Percentiles rank a stretch among this genome's conserved stretches.
These are phyloP conservation scores for Barypeithes pellucidus DNA, from an alignment of 2,888 invertebrate genomes.

Conservation along the genomic window DNA sequence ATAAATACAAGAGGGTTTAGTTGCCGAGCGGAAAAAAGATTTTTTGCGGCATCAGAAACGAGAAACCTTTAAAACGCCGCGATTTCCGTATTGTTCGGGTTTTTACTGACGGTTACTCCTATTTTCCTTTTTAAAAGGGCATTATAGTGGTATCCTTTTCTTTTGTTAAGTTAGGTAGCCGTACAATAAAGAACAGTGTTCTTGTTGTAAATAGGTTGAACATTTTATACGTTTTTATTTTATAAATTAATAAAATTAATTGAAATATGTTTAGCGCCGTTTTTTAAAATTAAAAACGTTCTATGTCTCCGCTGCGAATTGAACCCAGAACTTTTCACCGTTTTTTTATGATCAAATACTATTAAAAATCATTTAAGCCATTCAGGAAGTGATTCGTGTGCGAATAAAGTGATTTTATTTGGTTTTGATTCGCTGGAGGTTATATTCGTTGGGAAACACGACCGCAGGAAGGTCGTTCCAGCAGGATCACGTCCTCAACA, in stretches of 20 bases:
- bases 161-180: conserved; percentile 43
- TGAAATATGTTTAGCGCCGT: too few relatives aligned
- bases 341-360: too few relatives aligned
- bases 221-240: conserved; percentile 12
- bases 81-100: conserved; percentile 44
- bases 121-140: conserved; percentile 56
- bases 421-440: too few relatives aligned
- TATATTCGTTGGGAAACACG: too few relatives aligned
- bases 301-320: too few relatives aligned
- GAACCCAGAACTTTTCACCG: too few relatives aligned
- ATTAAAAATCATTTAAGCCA: too few relatives aligned
- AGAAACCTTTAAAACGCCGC: conserved; percentile 47
- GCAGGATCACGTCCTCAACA: too few relatives aligned
- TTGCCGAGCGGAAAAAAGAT: conserved; percentile 44
- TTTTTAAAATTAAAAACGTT: too few relatives aligned
- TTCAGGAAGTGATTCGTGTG: too few relatives aligned
- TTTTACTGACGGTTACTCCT: conserved; percentile 50
- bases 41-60: conserved; percentile 47
- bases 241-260: background rate
- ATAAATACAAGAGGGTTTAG: conserved; percentile 52
- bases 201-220: conserved; percentile 37
- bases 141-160: conserved; percentile 57
- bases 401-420: too few relatives aligned
- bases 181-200: conserved; percentile 40
- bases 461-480: too few relatives aligned